Percentiles rank a stretch among this genome's conserved stretches.
phyloP scores from a whole-genome alignment of 2,888 invertebrate species.

The Nymphalis c-album region DNA sequence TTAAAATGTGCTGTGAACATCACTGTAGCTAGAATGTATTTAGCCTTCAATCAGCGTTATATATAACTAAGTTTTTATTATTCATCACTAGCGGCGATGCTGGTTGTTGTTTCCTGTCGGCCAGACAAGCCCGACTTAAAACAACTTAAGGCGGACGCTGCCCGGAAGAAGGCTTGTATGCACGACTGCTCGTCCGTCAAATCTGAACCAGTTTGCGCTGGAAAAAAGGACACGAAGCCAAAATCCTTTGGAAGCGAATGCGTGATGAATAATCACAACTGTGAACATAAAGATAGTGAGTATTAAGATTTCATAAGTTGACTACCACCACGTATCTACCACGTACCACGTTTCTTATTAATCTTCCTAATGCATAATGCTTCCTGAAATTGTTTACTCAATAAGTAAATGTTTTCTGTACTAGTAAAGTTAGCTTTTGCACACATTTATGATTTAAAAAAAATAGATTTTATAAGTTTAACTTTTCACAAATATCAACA shows the following conservation, averaged over 20 bases:
- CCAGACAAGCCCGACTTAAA: conserved; percentile 83
- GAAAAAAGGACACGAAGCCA: conserved; percentile 80
- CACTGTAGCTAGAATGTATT: no score
- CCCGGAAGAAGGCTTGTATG: conserved; percentile 79
- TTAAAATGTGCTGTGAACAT: no score
- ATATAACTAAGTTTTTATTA: not conserved
- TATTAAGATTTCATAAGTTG: conserved; percentile 30
- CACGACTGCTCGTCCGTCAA: conserved; percentile 75
- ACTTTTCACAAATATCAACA: no score
- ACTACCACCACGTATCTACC: no score
- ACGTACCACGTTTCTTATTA: no score
- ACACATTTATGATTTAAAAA: no score
- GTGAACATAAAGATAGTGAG: conserved; percentile 84
- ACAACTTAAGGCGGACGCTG: conserved; percentile 81
- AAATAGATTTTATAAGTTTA: no score
- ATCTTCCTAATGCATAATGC: no score
- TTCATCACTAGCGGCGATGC: conserved; percentile 60
- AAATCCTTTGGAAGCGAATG: conserved; percentile 84
- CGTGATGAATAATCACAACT: conserved; percentile 84
- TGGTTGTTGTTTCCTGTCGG: conserved; percentile 68
- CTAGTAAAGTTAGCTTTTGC: no score
- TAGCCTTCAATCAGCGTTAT: no score
- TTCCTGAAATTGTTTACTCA: no score
- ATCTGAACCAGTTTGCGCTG: conserved; percentile 84
- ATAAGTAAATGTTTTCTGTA: no score